Evolutionary conservation across 2,888 invertebrate genomes (phyloP), one percentile per base, ranked within the genome.

Genomic region (Alsophila aescularia): DNA sequence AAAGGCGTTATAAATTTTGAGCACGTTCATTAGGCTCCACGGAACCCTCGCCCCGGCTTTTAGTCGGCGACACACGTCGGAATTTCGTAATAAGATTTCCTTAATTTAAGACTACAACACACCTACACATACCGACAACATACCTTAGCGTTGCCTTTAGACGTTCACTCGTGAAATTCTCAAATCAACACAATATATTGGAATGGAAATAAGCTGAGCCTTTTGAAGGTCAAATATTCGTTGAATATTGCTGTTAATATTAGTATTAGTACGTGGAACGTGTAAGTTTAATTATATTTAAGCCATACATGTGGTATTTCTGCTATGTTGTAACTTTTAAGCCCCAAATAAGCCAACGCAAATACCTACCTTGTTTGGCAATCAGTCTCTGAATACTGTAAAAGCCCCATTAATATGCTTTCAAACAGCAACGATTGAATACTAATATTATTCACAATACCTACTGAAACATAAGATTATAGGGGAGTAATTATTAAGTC

Each of bases 31-130:
- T 90, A 90, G 84, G 78, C 79, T 68, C 67, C 72, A 67, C 76
- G 73, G 70, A 76, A 75, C 76, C 77, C 75, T 68, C 82, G 81
- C 80, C 75, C 75, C 69, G 72, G 85, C 87, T 87, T 83, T 87
- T 84, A 87, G 79, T 70, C 73, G 71, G 71, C 83, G 82, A 87
- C 88, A 87, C 87, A 85, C 85, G 88, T 85, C 70, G 89, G 90
- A 88, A 90, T 90, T 90, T 89, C 77, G 81, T 89, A 90, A 90
- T 90, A 89, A 87, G 84, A 85, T 89, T 90, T 87, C 77, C 88
- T 84, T 87, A 90, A 90, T 87, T 87, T 87, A 85, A 83, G 79
- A 81, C 81, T 76, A 70, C 72, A 72, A 76, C 63, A 68, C 64
- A 63, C 52, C 53, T 67, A 48, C 24, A 41, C 29, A 54, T 51